Conservation (phyloP, 2,888 invertebrate genomes). For the Tinea semifulvella region DNA sequence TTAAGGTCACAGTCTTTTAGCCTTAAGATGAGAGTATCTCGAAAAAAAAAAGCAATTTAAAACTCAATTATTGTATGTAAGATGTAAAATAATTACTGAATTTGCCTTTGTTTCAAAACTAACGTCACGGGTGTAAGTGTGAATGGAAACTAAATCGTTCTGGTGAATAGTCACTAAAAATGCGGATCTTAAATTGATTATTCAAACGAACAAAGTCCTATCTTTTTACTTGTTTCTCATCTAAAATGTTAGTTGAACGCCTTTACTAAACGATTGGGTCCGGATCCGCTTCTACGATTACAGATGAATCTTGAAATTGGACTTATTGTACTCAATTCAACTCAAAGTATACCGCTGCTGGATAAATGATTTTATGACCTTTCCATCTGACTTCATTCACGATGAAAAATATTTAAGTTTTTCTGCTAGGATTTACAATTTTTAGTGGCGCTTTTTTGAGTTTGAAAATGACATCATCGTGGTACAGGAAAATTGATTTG, state of each 20-base stretch:
- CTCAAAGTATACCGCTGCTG: neutral
- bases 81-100: too few relatives aligned
- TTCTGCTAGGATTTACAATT: neutral
- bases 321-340: neutral
- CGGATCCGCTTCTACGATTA: constrained; percentile 20
- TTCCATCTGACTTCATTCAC: constrained; percentile 7
- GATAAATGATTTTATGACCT: neutral
- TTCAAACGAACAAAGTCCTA: neutral
- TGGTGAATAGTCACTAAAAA: neutral
- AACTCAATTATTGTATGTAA: too few relatives aligned
- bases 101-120: too few relatives aligned
- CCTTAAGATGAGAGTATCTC: too few relatives aligned
- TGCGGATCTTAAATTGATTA: neutral
- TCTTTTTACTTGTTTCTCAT: neutral
- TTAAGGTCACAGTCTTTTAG: too few relatives aligned
- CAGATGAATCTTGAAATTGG: constrained; percentile 6
- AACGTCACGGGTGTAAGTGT: too few relatives aligned
- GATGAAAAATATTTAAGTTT: neutral
- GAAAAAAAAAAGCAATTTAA: too few relatives aligned
- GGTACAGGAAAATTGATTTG: neutral
- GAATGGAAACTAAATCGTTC: too few relatives aligned
- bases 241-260: constrained; percentile 24
- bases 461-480: neutral
- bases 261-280: constrained; percentile 45
- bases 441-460: neutral